Base-by-base conservation (phyloP, 64 coral and sea anemone species). In the Dendrophyllia cribrosa region DNA sequence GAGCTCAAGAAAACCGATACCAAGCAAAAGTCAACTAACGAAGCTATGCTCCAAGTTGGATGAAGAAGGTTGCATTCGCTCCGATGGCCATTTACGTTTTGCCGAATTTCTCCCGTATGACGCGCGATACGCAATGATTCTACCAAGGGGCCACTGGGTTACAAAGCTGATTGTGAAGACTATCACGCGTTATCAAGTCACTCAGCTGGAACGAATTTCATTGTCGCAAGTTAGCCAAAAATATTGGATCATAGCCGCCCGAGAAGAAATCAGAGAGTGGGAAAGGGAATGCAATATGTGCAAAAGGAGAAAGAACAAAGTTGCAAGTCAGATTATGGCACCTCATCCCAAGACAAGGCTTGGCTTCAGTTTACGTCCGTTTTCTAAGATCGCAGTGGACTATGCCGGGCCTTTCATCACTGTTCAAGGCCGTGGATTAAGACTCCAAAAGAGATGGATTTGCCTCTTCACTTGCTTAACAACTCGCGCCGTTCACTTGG, bases 181-280 rank as follows among this genome's bases (percentile, higher is more conserved):
- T 72, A 95, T 44, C 88, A 95, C 50, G 88, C 90, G 22, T 49
- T 77, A 70, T 72, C 82, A 68, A 91, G 91, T 66, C 83, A 95
- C 68, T 49, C 56, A 50, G 70, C 78, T 17, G 93, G 93, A 81
- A 91, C 82, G 2, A 91, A 95, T n/a, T n/a, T n/a, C n/a, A n/a
- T n/a, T n/a, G n/a, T 43, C 89, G 81, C 48, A 91, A 74, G n/a
- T 71, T 91, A 52, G 79, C 58, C 3, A 74, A 66, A 46, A 70
- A 21, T 94, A 76, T 69, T 94, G 87, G 77, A 85, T 94, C 56
- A 89, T 94, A 15, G 43, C 65, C 26, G 93, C 86, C 26, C 69
- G 69, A 76, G 86, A 94, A 89, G 87, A 89, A 86, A 94, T 89
- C 43, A 56, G 86, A 52, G 87, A 89, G 47, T 89, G 93, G 87